Conservation (phyloP, 2,888 invertebrate genomes). For the Pristionchus entomophagus region DNA sequence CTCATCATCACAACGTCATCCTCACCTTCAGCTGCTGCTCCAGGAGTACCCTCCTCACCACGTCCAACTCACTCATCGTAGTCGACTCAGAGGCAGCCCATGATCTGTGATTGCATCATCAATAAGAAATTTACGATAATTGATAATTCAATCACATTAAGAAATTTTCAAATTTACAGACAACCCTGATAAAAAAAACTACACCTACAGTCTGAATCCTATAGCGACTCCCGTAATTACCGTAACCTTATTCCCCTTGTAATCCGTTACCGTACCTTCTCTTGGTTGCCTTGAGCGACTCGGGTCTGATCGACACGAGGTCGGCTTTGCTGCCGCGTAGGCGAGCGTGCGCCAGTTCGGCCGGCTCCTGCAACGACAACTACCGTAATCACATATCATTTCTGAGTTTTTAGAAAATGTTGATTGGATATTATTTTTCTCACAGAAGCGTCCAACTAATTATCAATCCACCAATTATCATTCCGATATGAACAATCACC, state of each 20-base stretch:
- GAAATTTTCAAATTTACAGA: no score
- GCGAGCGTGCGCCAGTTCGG: slow-evolving; percentile 54
- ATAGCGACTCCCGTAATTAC: no score
- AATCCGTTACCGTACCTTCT: slow-evolving; percentile 56
- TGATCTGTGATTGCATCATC: slow-evolving; percentile 56
- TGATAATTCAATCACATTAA: no score
- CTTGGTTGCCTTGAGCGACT: slow-evolving; percentile 74
- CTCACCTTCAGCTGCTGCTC: slow-evolving; percentile 68
- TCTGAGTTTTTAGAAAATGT: no score
- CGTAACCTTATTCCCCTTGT: no score
- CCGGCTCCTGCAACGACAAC: neutral
- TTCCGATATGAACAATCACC: neutral
- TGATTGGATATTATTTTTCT: no score
- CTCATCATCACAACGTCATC: no score
- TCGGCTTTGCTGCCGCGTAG: slow-evolving; percentile 66
- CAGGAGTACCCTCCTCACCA: slow-evolving; percentile 64
- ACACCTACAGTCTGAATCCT: no score
- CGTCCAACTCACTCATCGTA: slow-evolving; percentile 66
- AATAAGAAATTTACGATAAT: neutral
- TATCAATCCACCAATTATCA: neutral
- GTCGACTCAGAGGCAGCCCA: slow-evolving; percentile 72
- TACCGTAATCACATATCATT: neutral
- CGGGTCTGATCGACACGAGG: slow-evolving; percentile 68
- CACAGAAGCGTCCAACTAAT: no score
- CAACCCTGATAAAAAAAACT: no score